These are phyloP conservation scores for Amorpha juglandis DNA, from an alignment of 2,888 invertebrate species.

Conservation along the genomic window DNA sequence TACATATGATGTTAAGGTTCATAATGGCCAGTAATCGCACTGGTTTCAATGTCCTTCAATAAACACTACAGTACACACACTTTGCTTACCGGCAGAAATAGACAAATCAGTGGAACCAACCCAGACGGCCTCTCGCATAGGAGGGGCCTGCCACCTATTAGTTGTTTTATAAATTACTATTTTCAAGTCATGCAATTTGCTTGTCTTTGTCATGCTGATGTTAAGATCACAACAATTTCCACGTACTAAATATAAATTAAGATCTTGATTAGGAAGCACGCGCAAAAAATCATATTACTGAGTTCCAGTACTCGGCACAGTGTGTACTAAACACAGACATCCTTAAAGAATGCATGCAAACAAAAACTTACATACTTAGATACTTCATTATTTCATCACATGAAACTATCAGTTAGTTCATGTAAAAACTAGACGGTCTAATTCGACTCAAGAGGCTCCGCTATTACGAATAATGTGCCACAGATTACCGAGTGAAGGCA, in stretches of 20 bases:
- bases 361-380: slow-evolving; percentile 45
- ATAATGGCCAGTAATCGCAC: too few species aligned
- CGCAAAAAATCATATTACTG: slow-evolving; percentile 41
- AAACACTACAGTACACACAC: too few species aligned
- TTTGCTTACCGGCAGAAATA: too few species aligned
- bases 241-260: slow-evolving; percentile 46
- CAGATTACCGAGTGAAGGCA: slow-evolving; percentile 68
- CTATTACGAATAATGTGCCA: slow-evolving; percentile 67
- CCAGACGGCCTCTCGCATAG: too few species aligned
- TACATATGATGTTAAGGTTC: too few species aligned
- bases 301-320: slow-evolving; percentile 35
- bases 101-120: too few species aligned
- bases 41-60: too few species aligned
- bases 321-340: slow-evolving; percentile 27
- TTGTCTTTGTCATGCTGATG: slow-evolving; percentile 46
- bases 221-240: slow-evolving; percentile 47
- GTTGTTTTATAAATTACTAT: slow-evolving; percentile 54
- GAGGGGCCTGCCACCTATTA: too few species aligned
- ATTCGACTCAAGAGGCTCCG: slow-evolving; percentile 58
- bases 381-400: slow-evolving; percentile 37
- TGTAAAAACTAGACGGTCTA: slow-evolving; percentile 52
- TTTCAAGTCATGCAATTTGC: slow-evolving; percentile 54
- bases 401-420: slow-evolving; percentile 50
- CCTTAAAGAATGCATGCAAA: slow-evolving; percentile 47
- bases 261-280: slow-evolving; percentile 30